Evolutionary conservation across 2,888 invertebrate genomes (phyloP).

Genomic region (Seira sanloemensis): DNA sequence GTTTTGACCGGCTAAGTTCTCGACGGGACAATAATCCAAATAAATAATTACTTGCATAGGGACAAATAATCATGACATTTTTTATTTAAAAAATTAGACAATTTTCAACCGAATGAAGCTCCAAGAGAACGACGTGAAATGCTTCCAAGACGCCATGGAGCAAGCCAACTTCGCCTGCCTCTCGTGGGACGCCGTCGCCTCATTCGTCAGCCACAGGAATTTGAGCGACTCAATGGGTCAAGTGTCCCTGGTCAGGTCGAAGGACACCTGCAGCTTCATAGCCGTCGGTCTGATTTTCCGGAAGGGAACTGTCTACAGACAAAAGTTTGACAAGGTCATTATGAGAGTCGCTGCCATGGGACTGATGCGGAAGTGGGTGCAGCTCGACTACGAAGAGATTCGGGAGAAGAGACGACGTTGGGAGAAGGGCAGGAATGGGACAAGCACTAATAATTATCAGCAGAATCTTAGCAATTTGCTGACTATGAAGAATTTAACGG

Average conservation of each 20-base stretch:
- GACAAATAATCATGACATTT: too few species aligned
- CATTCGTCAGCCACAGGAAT: slow-evolving; percentile 44
- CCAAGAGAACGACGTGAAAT: slow-evolving; percentile 48
- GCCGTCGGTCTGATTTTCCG: slow-evolving; percentile 10
- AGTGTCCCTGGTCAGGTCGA: slow-evolving; percentile 23
- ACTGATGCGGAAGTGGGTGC: slow-evolving; percentile 37
- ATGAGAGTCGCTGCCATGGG: slow-evolving; percentile 23
- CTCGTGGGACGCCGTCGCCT: slow-evolving; percentile 37
- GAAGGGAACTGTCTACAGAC: slow-evolving; percentile 39
- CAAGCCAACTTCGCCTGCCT: slow-evolving; percentile 42
- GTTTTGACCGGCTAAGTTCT: too few species aligned
- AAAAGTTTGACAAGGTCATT: slow-evolving; percentile 36
- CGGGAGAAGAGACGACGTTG: slow-evolving; percentile 19
- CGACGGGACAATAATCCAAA: too few species aligned
- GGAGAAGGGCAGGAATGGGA: slow-evolving; percentile 44
- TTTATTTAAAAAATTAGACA: too few species aligned
- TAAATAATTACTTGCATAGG: too few species aligned
- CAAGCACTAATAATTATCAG: slow-evolving; percentile 14
- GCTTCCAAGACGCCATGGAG: slow-evolving; percentile 33
- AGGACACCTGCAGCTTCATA: slow-evolving; percentile 19
- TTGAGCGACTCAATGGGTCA: slow-evolving; percentile 44
- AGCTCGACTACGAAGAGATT: slow-evolving; percentile 40
- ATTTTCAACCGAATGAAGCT: slow-evolving; percentile 54
- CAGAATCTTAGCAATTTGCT: background rate
- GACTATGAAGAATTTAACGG: background rate